These are phyloP conservation scores for Pantala flavescens DNA, from an alignment of 1,140 invertebrate genomes.

Conservation along the genomic window DNA sequence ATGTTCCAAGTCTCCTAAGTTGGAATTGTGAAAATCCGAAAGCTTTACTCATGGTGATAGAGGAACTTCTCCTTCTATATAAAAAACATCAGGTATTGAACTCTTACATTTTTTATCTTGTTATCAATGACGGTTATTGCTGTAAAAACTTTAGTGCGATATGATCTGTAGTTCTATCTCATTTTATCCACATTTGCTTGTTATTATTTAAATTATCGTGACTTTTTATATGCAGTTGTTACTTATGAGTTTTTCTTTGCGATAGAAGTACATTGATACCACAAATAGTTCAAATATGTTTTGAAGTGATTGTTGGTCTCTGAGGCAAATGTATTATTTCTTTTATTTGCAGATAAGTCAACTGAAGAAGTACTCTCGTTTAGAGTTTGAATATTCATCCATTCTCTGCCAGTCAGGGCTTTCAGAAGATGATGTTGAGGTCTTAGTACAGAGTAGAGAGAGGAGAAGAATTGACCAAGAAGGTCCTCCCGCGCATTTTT, in stretches of 20 bases:
- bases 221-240: too few species aligned
- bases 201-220: too few species aligned
- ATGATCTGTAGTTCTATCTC: too few species aligned
- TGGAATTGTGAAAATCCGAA: constrained; percentile 43
- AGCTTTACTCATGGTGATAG: constrained; percentile 41
- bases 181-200: too few species aligned
- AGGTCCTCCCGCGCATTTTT: constrained; percentile 25
- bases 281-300: too few species aligned
- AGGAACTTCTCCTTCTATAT: constrained; percentile 41
- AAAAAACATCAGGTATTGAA: constrained; percentile 41
- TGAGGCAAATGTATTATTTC: too few species aligned
- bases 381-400: constrained; percentile 28
- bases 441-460: constrained; percentile 23
- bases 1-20: constrained; percentile 42
- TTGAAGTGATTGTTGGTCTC: too few species aligned
- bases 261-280: too few species aligned
- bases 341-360: constrained; percentile 25
- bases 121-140: too few species aligned
- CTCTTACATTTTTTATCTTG: not conserved
- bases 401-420: constrained; percentile 27
- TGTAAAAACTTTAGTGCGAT: too few species aligned
- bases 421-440: constrained; percentile 30
- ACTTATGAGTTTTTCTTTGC: too few species aligned
- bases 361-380: constrained; percentile 26
- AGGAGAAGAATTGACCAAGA: not conserved